Evolutionary conservation across 2,888 invertebrate genomes (phyloP).

Genomic region (Monopis laevigella): DNA sequence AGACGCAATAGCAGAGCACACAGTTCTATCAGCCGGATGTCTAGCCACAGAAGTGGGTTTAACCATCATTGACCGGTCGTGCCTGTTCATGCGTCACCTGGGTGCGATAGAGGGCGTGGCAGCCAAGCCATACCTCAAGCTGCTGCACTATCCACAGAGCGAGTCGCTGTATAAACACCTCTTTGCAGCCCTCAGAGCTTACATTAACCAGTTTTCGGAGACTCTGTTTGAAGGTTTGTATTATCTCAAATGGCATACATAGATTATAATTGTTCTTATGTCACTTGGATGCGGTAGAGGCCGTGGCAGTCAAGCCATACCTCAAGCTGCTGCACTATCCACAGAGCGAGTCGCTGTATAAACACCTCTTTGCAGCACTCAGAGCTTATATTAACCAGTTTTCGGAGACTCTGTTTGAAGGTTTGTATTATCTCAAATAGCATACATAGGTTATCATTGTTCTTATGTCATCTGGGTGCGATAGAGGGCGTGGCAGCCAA

Average conservation of each 20-base stretch:
- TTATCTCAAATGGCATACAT: too few relatives aligned
- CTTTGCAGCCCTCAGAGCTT: slow-evolving; percentile 90
- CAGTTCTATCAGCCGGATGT: slow-evolving; percentile 52
- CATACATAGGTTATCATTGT: too few relatives aligned
- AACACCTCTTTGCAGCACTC: slow-evolving; percentile 91
- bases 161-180: slow-evolving; percentile 90
- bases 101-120: slow-evolving; percentile 82
- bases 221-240: slow-evolving; percentile 86
- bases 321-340: slow-evolving; percentile 86
- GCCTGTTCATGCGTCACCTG: slow-evolving; percentile 84
- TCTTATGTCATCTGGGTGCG: slow-evolving; percentile 81
- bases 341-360: slow-evolving; percentile 89
- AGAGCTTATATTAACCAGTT: slow-evolving; percentile 93
- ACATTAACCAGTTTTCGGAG: slow-evolving; percentile 89
- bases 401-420: slow-evolving; percentile 84
- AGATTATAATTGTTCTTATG: slow-evolving; percentile 88
- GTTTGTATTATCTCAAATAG: too few relatives aligned
- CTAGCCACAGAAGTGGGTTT: slow-evolving; percentile 91
- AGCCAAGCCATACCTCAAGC: slow-evolving; percentile 86
- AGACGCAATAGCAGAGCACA: slow-evolving; percentile 52
- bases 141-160: slow-evolving; percentile 89
- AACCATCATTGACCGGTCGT: slow-evolving; percentile 85
- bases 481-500: slow-evolving; percentile 85
- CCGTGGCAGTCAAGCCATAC: slow-evolving; percentile 85
- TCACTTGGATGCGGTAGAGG: slow-evolving; percentile 81